These are phyloP conservation scores for Metopia argyrocephala DNA, from an alignment of 2,888 invertebrate genomes.

Conservation along the genomic window DNA sequence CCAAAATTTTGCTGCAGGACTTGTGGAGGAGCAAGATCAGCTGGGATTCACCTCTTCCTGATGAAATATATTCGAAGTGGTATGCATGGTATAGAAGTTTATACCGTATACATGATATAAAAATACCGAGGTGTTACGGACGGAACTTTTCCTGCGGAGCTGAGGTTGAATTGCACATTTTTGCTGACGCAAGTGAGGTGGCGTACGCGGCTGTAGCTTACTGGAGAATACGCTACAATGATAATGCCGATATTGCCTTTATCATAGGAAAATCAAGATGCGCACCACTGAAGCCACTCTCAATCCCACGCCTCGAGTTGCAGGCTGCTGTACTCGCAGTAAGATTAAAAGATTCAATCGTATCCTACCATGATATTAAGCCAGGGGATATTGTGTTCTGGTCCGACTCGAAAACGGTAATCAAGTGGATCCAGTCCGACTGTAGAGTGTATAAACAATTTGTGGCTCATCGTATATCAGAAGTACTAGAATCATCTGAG, in stretches of 20 bases:
- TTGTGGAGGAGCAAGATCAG: conserved; percentile 44
- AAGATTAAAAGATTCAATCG: neutral
- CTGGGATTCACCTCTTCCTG: conserved; percentile 46
- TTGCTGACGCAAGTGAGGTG: conserved; percentile 22
- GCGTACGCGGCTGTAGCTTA: conserved; percentile 20
- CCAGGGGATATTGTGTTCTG: neutral
- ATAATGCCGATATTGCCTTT: neutral
- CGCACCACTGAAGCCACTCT: conserved; percentile 19
- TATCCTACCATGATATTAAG: conserved; percentile 1
- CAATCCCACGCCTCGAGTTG: conserved; percentile 46
- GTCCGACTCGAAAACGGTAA: conserved; percentile 31
- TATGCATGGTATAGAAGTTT: conserved; percentile 17
- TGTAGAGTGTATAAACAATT: conserved; percentile 34
- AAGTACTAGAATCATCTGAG: conserved; percentile 20
- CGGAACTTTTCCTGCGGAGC: neutral
- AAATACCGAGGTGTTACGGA: conserved; percentile 7
- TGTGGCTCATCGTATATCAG: conserved; percentile 32
- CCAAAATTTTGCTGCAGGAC: conserved; percentile 56
- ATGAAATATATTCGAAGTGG: conserved; percentile 37
- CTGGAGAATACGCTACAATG: conserved; percentile 3
- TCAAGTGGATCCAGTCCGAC: conserved; percentile 36
- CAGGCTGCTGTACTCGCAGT: conserved; percentile 43
- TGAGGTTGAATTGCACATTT: conserved; percentile 31
- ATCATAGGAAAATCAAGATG: neutral
- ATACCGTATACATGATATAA: neutral